Evolutionary conservation across 2,797 vertebrate species (phyloP).

Genomic region (Petrocephalus schoutedeni): DNA sequence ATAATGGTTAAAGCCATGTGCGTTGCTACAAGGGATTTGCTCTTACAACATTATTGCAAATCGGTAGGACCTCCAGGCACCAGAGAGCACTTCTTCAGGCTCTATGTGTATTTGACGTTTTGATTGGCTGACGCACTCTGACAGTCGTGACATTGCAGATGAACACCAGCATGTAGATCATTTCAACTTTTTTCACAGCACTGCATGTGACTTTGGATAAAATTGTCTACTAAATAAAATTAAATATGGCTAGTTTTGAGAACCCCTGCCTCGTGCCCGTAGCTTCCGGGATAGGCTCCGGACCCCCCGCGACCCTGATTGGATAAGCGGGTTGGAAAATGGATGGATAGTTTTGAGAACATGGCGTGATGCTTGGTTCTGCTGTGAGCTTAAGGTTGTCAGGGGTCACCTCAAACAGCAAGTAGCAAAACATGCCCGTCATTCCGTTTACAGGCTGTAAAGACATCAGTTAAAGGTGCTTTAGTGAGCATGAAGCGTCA

Average conservation of each 20-base stretch:
- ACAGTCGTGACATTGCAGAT: no score
- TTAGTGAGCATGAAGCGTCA: conserved; percentile 13
- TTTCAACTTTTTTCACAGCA: no score
- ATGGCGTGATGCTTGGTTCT: neutral
- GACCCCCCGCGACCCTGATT: no score
- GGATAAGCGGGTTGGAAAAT: no score
- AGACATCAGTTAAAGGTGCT: neutral
- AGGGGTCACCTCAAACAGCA: neutral
- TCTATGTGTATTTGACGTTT: neutral
- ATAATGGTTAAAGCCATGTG: neutral
- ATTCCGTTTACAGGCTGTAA: neutral
- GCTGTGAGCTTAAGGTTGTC: neutral
- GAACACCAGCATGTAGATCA: no score
- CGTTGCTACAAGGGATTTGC: neutral
- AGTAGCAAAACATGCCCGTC: neutral
- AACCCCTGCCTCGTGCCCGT: no score
- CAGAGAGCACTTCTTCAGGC: neutral
- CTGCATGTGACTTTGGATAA: no score
- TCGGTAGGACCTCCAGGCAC: neutral
- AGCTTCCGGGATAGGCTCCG: no score
- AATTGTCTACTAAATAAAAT: no score
- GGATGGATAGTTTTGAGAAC: no score
- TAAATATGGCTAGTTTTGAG: no score
- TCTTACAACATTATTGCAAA: neutral
- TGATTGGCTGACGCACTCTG: no score